These are phyloP conservation scores for Zeugodacus cucurbitae DNA, from an alignment of 1,140 invertebrate species.

Conservation along the genomic window DNA sequence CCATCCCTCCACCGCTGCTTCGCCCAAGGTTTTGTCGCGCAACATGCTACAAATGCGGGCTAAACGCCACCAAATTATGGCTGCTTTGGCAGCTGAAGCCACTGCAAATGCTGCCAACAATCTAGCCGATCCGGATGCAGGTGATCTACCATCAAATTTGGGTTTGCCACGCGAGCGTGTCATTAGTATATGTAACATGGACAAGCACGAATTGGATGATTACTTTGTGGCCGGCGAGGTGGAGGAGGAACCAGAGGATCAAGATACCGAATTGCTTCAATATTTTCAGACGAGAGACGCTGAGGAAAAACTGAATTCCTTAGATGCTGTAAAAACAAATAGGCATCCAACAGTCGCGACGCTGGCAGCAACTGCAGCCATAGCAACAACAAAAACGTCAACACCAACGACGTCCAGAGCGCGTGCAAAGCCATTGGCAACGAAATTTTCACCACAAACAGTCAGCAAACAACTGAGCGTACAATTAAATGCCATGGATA, in stretches of 20 bases:
- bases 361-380: conserved; percentile 36
- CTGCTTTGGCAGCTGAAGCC: conserved; percentile 51
- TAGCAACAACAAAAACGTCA: not conserved
- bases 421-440: conserved; percentile 40
- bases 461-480: not conserved
- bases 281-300: conserved; percentile 76
- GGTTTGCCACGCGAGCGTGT: conserved; percentile 70
- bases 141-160: conserved; percentile 57
- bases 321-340: conserved; percentile 63
- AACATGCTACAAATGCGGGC: conserved; percentile 55
- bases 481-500: conserved; percentile 2
- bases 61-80: conserved; percentile 45
- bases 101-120: conserved; percentile 43
- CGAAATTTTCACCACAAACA: not conserved
- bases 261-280: conserved; percentile 81
- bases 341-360: conserved; percentile 55
- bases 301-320: conserved; percentile 66
- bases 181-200: conserved; percentile 77
- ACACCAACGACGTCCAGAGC: conserved; percentile 46
- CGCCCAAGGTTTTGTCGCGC: conserved; percentile 57
- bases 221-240: conserved; percentile 72
- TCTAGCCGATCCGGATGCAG: conserved; percentile 41
- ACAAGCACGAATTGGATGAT: conserved; percentile 81
- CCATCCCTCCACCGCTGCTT: conserved; percentile 9
- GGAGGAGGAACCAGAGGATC: conserved; percentile 81